Base-by-base conservation (phyloP, 1,140 invertebrate species). In the Nephila pilipes region DNA sequence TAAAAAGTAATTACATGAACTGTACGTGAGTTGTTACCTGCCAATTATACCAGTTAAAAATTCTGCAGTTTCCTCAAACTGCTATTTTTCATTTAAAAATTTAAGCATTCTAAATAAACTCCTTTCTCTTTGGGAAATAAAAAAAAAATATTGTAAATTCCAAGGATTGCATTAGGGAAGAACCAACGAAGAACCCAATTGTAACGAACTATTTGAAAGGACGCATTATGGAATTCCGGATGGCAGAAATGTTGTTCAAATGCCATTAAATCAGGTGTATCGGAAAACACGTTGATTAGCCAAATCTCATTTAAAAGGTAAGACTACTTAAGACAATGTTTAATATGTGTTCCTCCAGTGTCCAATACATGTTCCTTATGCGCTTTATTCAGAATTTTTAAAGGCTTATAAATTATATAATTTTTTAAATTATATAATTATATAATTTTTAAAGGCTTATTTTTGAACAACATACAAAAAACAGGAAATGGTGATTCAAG, bases 321-420 rank as follows among this genome's bases (percentile, higher is more conserved):
- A 57, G n/a, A 85, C n/a, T 29, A n/a, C 10, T 25, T 55, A n/a
- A n/a, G n/a, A n/a, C n/a, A n/a, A n/a, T n/a, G n/a, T 54, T 57
- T 85, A n/a, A 14, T n/a, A 55, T 4, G 32, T 12, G 57, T 63
- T 12, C 85, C 25, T 63, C 5, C 38, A 4, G n/a, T 55, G 38
- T n/a, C n/a, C n/a, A n/a, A n/a, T n/a, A n/a, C n/a, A n/a, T n/a
- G n/a, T n/a, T n/a, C n/a, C n/a, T n/a, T 18, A n/a, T n/a, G 58
- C n/a, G 8, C 38, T 85, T 14, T 85, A 55, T 85, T n/a, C 29
- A 20, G 60, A 87, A 16, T 87, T 87, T 65, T 38, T 65, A 65
- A 63, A 14, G 5, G 85, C 63, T 63, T 87, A 87, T 54, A 63
- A 75, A 54, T n/a, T n/a, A n/a, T n/a, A n/a, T n/a, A n/a, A n/a